Evolutionary conservation across 2,888 invertebrate species (phyloP).

Genomic region (Torymus auratus): DNA sequence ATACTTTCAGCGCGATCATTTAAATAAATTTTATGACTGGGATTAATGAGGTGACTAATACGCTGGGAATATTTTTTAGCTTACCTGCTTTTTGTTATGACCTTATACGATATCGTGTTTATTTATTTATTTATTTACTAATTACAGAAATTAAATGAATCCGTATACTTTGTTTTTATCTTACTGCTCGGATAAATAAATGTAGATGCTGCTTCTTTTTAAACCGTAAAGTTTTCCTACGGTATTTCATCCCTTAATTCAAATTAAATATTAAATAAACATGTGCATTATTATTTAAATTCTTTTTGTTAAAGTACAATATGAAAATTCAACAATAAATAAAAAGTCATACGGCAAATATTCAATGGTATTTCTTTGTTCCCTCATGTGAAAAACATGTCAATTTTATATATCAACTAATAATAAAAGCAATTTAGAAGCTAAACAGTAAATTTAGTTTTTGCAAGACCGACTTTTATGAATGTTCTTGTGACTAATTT

Average conservation of each 20-base stretch:
- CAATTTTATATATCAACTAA: slow-evolving; percentile 6
- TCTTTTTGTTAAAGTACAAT: no score
- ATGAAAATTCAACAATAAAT: no score
- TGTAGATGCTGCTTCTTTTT: no score
- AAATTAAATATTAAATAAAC: no score
- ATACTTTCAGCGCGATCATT: not conserved
- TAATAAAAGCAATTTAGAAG: not conserved
- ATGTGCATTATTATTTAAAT: no score
- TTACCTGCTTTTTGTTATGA: not conserved
- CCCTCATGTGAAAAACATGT: no score
- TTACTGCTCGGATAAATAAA: not conserved
- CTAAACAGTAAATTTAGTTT: slow-evolving; percentile 27
- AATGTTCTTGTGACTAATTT: not conserved
- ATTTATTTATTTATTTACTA: slow-evolving; percentile 16
- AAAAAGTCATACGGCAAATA: no score
- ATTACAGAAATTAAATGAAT: not conserved
- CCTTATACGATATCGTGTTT: slow-evolving; percentile 23
- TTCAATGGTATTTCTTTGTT: no score
- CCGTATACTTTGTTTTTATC: not conserved
- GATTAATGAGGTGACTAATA: slow-evolving; percentile 5
- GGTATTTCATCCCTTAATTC: no score
- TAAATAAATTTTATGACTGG: not conserved
- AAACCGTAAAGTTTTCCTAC: no score
- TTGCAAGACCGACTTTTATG: slow-evolving; percentile 37
- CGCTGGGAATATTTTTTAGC: slow-evolving; percentile 19